A percentile compares a stretch with the other conserved stretches of the same genome.
phyloP scores from a whole-genome alignment of 2,888 invertebrate species.

The Vannuccia rotundouncinata region DNA sequence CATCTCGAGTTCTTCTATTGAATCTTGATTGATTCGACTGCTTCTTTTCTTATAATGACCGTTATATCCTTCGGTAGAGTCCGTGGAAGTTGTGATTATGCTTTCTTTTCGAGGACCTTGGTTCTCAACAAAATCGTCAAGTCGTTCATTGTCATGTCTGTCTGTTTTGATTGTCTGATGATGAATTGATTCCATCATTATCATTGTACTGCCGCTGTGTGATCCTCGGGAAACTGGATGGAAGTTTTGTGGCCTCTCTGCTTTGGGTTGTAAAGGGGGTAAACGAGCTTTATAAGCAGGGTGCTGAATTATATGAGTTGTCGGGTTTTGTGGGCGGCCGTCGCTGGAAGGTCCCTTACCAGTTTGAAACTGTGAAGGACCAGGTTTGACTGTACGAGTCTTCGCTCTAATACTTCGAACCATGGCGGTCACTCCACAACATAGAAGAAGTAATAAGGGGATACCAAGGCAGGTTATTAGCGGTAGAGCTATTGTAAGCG shows the following conservation, averaged over 20 bases:
- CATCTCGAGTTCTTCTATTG: not conserved
- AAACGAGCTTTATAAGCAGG: not conserved
- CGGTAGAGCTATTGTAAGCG: not conserved
- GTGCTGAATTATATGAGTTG: not conserved
- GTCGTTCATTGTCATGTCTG: not conserved
- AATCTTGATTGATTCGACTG: not conserved
- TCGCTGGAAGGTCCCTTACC: not conserved
- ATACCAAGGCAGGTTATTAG: not conserved
- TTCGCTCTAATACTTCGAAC: slow-evolving; percentile 1
- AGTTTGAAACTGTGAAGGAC: not conserved
- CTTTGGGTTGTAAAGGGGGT: no score
- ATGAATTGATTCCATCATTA: not conserved
- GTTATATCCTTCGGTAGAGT: not conserved
- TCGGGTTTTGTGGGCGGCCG: not conserved
- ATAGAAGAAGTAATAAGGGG: not conserved
- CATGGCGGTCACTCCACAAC: slow-evolving; percentile 1
- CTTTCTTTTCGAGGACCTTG: not conserved
- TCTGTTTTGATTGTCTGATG: not conserved
- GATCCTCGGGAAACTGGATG: not conserved
- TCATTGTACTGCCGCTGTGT: not conserved
- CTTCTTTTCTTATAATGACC: not conserved
- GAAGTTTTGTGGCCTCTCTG: not conserved
- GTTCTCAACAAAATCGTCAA: not conserved
- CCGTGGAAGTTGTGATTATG: not conserved
- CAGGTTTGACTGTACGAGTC: not conserved